Percentiles rank a stretch among this genome's conserved stretches.
Evolutionary conservation across 2,797 vertebrate genomes (phyloP).

Genomic region (Lerista edwardsae): DNA sequence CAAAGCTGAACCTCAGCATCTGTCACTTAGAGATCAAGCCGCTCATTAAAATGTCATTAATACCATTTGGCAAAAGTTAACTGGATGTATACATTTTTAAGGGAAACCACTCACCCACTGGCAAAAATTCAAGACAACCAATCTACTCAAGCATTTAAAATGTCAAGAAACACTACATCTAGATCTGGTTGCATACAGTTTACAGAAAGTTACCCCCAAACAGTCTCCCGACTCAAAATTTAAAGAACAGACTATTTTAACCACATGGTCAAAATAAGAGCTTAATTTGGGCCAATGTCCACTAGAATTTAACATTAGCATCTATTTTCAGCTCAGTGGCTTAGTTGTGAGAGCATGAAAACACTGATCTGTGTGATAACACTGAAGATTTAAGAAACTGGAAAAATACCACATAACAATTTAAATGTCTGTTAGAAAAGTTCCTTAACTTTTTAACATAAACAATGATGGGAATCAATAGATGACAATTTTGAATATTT

Average conservation of each 20-base stretch:
- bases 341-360: background rate
- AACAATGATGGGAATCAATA: background rate
- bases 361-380: background rate
- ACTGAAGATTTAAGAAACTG: background rate
- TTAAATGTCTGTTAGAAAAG: background rate
- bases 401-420: background rate
- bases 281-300: background rate
- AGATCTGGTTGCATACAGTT: background rate
- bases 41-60: background rate
- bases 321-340: background rate
- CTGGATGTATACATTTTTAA: background rate
- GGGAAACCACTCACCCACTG: background rate
- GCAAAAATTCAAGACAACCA: background rate
- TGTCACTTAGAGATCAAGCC: background rate
- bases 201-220: too few relatives aligned
- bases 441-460: background rate
- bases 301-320: background rate
- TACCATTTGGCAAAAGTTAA: background rate
- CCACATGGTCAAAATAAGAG: background rate
- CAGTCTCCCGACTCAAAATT: background rate
- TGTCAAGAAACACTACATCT: background rate
- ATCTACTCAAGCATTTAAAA: background rate
- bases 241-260: background rate
- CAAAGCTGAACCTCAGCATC: background rate
- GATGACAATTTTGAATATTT: background rate